These are phyloP conservation scores for Myripristis murdjan DNA, from an alignment of 2,797 vertebrate species.

Conservation along the genomic window DNA sequence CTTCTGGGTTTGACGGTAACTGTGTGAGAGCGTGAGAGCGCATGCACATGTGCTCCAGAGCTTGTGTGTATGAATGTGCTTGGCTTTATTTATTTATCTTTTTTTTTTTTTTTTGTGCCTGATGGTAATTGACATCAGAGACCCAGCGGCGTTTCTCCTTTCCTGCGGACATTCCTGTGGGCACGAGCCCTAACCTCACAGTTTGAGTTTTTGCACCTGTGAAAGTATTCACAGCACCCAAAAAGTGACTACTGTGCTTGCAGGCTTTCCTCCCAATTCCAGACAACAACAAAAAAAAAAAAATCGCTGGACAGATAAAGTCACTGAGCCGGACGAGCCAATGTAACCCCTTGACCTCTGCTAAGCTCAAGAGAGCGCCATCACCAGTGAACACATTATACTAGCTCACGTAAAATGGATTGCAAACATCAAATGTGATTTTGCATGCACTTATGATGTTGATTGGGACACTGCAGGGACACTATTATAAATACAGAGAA, in stretches of 20 bases:
- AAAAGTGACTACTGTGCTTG: constrained; percentile 16
- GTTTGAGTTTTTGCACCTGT: constrained; percentile 61
- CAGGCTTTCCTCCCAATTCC: constrained; percentile 24
- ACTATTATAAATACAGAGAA: too few relatives aligned
- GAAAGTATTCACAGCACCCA: constrained; percentile 24
- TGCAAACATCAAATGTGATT: constrained; percentile 21
- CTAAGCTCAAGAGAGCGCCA: neutral
- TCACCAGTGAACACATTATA: constrained; percentile 4
- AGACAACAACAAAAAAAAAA: too few relatives aligned
- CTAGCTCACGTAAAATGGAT: constrained; percentile 17
- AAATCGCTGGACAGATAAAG: constrained; percentile 10
- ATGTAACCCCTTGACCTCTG: constrained; percentile 7
- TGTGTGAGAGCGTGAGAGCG: neutral
- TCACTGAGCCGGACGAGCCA: neutral
- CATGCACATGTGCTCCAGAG: neutral
- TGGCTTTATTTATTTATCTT: too few relatives aligned
- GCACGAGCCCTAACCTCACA: constrained; percentile 44
- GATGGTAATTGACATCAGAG: constrained; percentile 58
- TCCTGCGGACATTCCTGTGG: too few relatives aligned
- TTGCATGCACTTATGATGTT: constrained; percentile 16
- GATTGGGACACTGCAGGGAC: constrained; percentile 17
- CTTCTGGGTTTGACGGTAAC: constrained; percentile 13
- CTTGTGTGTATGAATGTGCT: neutral
- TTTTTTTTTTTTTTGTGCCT: constrained; percentile 28
- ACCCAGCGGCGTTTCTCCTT: constrained; percentile 39